Evolutionary conservation across 2,797 vertebrate species (phyloP), one percentile per base, ranked within the genome.

Genomic region (Coilia nasus): DNA sequence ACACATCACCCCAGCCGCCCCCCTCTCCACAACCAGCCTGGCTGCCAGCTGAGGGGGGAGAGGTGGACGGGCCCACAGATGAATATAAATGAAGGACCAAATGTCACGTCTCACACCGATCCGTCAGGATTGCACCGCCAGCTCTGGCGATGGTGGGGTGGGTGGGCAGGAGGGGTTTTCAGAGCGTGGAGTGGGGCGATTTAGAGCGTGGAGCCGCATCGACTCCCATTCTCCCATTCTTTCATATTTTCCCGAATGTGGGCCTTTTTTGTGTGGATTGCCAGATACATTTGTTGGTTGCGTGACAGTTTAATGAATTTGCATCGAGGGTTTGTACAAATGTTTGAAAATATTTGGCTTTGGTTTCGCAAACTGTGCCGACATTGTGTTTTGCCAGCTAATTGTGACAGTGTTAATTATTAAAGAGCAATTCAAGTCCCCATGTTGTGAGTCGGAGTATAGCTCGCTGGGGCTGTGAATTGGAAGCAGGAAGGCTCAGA

Each of bases 401-500:
- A 94, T 95, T 95, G 93, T 94, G 93, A 93, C 89, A 85, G 85
- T 89, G 92, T 94, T 91, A 94, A 95, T 95, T 91, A 95, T 95
- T 95, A 87, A 94, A 92, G 3, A 62, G 87, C 89, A 89, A 91
- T 86, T 92, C 88, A 90, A 91, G 91, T 92, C 93, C 35, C 84
- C 89, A 71, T 89, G 92, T 90, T 88, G 4, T 41, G 86, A 91
- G 87, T 75, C 67, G 88, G 90, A 85, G 88, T 87, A 90, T 86
- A 84, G 90, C 92, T 91, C 92, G 90, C 83, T 91, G 85, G 67
- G 14, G 67, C 67, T 75, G 67, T 75, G 67, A 75, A 75, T 87
- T 91, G 31, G 67, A 75, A 75, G 28, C 15, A 75, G 67, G 67
- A 28, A 75, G 67, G 67, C 67, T 75, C 67, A 4, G 14, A 89